Evolutionary conservation across 2,888 invertebrate species (phyloP), one percentile per base, ranked within the genome.

Genomic region (Apamea monoglypha): DNA sequence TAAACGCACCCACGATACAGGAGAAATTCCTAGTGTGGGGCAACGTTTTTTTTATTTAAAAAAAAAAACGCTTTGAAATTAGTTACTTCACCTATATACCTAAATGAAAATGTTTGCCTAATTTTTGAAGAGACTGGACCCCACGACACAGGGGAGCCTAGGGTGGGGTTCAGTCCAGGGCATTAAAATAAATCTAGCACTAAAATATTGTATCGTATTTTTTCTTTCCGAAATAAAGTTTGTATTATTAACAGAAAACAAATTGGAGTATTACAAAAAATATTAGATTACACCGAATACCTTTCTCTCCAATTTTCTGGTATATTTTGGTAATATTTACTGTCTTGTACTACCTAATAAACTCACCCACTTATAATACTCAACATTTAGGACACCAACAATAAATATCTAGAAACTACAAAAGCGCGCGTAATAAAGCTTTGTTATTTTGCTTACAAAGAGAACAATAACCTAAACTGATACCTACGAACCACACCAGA

Each of bases 371-470:
- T 70, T 66, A 8, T 25, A 67, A 18, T 29, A 44, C 53, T 61
- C 21, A 56, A 29, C 12, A 53, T 69, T 72, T 64, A 61, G 36
- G 40, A 64, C 47, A 67, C 16, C 7, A n/a, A 56, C 21, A 67
- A 70, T 71, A 67, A 70, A 74, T 78, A 71, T 74, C 56, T 75
- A 64, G 44, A 36, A 83, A 72, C 63, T 44, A 74, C 25, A 68
- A 79, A 74, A 79, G 12, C 67, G 10, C 18, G 10, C 78, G 47
- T 64, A 83, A 84, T 59, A 79, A 74, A 79, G 59, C 29, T 68
- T 84, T 78, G 64, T 73, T 80, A 72, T 71, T 83, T 78, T 72
- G 50, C 67, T 67, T 68, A 79, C 74, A 83, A 83, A 75, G 74
- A 68, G 67, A 70, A 82, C 69, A 66, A 83, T 69, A 50, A 78